Percentiles rank a stretch among this genome's conserved stretches.
These are phyloP conservation scores for Oryzias celebensis DNA, from an alignment of 2,113 vertebrate species.

Conservation along the genomic window DNA sequence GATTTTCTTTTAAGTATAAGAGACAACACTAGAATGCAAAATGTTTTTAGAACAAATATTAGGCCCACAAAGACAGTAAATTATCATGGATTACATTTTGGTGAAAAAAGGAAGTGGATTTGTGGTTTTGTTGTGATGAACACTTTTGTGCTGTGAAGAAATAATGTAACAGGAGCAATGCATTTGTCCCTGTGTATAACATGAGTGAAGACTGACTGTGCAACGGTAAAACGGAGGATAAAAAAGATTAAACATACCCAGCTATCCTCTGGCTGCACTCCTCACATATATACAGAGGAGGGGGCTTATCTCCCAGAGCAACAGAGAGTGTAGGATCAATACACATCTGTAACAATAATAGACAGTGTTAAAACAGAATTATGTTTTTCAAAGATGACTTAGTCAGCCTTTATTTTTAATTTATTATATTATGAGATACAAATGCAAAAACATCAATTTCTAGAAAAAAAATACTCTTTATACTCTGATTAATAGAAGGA, in stretches of 20 bases:
- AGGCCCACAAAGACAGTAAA: constrained; percentile 9
- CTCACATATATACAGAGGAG: constrained; percentile 95
- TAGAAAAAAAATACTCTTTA: background rate
- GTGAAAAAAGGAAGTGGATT: constrained; percentile 43
- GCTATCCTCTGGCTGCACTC: constrained; percentile 98
- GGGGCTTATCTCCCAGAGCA: constrained; percentile 97
- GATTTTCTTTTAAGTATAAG: constrained; percentile 16
- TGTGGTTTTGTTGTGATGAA: constrained; percentile 61
- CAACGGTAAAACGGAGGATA: constrained; percentile 8
- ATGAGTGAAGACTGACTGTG: constrained; percentile 32
- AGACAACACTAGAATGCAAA: constrained; percentile 1
- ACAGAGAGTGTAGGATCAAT: constrained; percentile 96
- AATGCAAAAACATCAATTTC: too few relatives aligned
- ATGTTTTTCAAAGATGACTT: constrained; percentile 1
- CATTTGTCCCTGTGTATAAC: constrained; percentile 47
- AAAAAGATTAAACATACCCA: constrained; percentile 76
- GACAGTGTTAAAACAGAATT: background rate
- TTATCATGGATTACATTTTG: constrained; percentile 14
- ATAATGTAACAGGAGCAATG: constrained; percentile 68
- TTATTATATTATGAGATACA: constrained; percentile 12
- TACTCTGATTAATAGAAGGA: background rate
- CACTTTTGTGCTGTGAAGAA: constrained; percentile 53
- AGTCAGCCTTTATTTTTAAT: background rate
- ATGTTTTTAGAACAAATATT: background rate
- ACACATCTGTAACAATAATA: constrained; percentile 89